Evolutionary conservation across 2,888 invertebrate species (phyloP).

Genomic region (Sialis fuliginosa): DNA sequence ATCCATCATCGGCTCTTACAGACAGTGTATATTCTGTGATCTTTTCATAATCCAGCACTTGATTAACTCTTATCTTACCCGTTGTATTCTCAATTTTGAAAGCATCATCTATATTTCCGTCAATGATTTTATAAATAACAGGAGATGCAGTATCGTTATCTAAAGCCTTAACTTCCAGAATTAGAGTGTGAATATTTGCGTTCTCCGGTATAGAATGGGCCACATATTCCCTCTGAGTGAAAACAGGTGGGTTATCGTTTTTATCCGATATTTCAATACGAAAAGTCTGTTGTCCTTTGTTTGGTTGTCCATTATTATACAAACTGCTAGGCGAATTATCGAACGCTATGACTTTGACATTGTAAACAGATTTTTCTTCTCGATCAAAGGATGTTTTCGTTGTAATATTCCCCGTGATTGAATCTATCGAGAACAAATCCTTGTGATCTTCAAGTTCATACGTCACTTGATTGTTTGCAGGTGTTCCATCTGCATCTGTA

Average conservation of each 20-base stretch:
- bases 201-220: slow-evolving; percentile 66
- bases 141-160: slow-evolving; percentile 81
- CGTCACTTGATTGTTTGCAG: slow-evolving; percentile 63
- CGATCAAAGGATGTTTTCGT: slow-evolving; percentile 70
- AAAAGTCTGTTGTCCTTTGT: slow-evolving; percentile 63
- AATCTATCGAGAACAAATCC: slow-evolving; percentile 69
- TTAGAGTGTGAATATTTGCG: slow-evolving; percentile 63
- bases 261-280: slow-evolving; percentile 86
- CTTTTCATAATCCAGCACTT: slow-evolving; percentile 64
- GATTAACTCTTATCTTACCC: slow-evolving; percentile 69
- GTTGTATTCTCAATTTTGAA: slow-evolving; percentile 73
- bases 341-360: slow-evolving; percentile 75
- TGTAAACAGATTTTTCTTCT: slow-evolving; percentile 68
- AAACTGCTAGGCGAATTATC: slow-evolving; percentile 79
- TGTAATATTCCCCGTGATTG: slow-evolving; percentile 73
- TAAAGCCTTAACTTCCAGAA: slow-evolving; percentile 72
- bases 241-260: slow-evolving; percentile 88
- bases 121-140: slow-evolving; percentile 72
- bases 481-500: slow-evolving; percentile 71
- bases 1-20: slow-evolving; percentile 69
- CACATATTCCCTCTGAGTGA: slow-evolving; percentile 55
- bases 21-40: slow-evolving; percentile 71
- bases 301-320: slow-evolving; percentile 44
- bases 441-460: slow-evolving; percentile 53
- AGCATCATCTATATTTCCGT: slow-evolving; percentile 71